A percentile compares a stretch with the other conserved stretches of the same genome.
Conservation (phyloP, 2,888 invertebrate genomes). For the Platycnemis pennipes region DNA sequence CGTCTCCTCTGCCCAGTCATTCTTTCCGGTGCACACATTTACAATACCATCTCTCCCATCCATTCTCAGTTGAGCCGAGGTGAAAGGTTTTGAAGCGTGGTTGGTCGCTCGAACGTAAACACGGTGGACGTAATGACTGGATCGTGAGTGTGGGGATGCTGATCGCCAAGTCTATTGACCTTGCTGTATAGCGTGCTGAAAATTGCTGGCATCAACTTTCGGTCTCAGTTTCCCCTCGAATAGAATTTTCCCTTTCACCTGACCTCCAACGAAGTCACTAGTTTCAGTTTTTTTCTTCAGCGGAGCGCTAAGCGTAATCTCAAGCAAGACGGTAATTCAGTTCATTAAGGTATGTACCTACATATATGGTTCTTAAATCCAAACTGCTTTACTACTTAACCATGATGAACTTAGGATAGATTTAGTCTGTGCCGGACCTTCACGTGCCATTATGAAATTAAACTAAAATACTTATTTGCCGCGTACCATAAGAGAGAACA, state of each 20-base stretch:
- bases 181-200: neutral
- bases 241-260: conserved; percentile 8
- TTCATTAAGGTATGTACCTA: no score
- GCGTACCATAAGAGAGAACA: no score
- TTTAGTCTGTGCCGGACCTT: no score
- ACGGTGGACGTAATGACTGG: neutral
- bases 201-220: neutral
- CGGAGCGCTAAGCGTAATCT: no score
- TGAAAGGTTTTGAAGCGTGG: neutral
- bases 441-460: no score
- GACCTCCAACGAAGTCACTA: neutral
- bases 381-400: no score
- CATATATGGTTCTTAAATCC: no score
- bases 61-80: neutral
- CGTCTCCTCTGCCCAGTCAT: neutral
- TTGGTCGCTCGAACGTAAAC: neutral
- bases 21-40: neutral
- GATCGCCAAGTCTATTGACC: conserved; percentile 15
- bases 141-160: neutral
- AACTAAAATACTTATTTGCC: no score
- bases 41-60: neutral
- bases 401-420: no score
- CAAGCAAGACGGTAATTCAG: no score
- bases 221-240: neutral
- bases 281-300: neutral